Evolutionary conservation across 2,888 invertebrate genomes (phyloP), one percentile per base, ranked within the genome.

Genomic region (Apamea crenata): DNA sequence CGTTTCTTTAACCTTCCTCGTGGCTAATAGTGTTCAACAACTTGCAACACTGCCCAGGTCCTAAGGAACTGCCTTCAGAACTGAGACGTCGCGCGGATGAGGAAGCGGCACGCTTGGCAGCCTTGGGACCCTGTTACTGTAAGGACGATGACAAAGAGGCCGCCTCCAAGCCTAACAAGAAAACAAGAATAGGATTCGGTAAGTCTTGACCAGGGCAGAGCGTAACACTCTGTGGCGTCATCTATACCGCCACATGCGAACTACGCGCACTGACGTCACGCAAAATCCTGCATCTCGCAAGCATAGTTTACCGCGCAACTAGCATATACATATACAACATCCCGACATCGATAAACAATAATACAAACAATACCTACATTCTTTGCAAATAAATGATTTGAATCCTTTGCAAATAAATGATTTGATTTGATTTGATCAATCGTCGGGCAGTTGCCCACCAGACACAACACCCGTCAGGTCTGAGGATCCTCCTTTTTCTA

Each of bases 51-150:
- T 18, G 1, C 4, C 0, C 81, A 94, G 95, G 92, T 87, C 92
- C 93, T 0, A 86, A 84, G n/a, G 91, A 91, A 36, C 85, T 96
- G 10, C 96, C 96, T 0, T 95, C 95, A 0, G 93, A 90, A 81
- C 77, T 94, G 0, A 84, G 96, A 0, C 91, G 91, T 0, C 86
- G 85, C 0, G 91, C 85, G 0, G 92, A 93, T 0, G 93, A 93
- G 68, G 79, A 80, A 69, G 86, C 80, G 0, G 83, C 80, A 0
- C 29, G 69, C 0, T 66, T 36, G 25, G 61, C 36, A 0, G 53
- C 18, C 1, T 7, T 0, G 14, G 5, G 93, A 92, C 69, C 85
- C 84, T 96, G 96, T 81, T 85, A 78, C 36, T 96, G 96, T 29
- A 85, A 87, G 0, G 90, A 89, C 0, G 81, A 84, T 0, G 6